Evolutionary conservation across 2,888 invertebrate genomes (phyloP), one percentile per base, ranked within the genome.

Genomic region (Hypena proboscidalis): DNA sequence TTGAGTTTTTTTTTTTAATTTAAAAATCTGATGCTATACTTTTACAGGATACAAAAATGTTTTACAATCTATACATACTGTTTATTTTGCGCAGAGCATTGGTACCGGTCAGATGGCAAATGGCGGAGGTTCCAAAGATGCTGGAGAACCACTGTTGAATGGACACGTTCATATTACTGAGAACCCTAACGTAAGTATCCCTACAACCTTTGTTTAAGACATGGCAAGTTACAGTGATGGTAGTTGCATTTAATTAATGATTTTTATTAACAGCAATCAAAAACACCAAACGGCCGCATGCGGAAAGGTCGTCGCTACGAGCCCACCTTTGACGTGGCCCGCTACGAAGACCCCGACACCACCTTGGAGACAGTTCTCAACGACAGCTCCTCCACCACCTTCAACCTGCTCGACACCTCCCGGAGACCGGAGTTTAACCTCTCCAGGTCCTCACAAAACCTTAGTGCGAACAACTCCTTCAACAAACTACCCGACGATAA

Each of bases 161-260:
- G 93, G 93, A 0, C 91, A 92, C 58, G 92, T 93, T 23, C 92
- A 92, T 65, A 94, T 94, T 54, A 94, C 93, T 25, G 94, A 94
- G 81, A 94, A 95, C 82, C 94, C 94, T 36, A 92, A 93, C 83
- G 94, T 94, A 77, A 85, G 83, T 74, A 57, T 7, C 9, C 7
- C 9, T 33, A 4, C n/a, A 11, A 19, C 23, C 27, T n/a, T n/a
- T n/a, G n/a, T n/a, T n/a, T n/a, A n/a, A n/a, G n/a, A n/a, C n/a
- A n/a, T n/a, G n/a, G n/a, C n/a, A n/a, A n/a, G n/a, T 29, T 20
- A 34, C 17, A 29, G 17, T 17, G 5, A 17, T 4, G 17, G 3
- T 17, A 17, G 17, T 17, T 17, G 3, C 17, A 17, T 23, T 22
- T 10, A 27, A n/a, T 5, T 7, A 6, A 21, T 22, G 7, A n/a